These are phyloP conservation scores for Gnathonemus echidnorhynchus DNA, from an alignment of 2,113 vertebrate species.

Conservation along the genomic window DNA sequence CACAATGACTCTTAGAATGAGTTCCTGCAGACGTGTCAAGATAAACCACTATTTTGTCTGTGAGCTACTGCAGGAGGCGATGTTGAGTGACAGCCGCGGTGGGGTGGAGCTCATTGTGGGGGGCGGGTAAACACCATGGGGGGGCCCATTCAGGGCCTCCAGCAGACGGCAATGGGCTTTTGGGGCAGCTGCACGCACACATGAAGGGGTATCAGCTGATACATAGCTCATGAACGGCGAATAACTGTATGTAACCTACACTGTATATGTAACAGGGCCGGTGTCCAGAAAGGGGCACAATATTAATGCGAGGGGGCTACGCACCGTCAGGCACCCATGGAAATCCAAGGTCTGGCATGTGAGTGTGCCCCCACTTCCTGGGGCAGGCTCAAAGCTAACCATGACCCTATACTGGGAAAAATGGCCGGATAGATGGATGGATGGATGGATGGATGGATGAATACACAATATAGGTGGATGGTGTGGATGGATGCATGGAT, in stretches of 20 bases:
- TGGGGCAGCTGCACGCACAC: not conserved
- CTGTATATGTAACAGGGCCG: not conserved
- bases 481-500: not conserved
- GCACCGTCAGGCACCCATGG: not conserved
- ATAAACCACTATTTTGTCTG: not conserved
- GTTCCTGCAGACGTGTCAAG: not conserved
- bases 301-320: not conserved
- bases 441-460: not conserved
- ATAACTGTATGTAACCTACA: not conserved
- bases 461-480: not conserved
- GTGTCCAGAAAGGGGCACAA: not conserved
- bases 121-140: not conserved
- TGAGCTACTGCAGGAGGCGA: not conserved
- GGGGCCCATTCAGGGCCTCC: not conserved
- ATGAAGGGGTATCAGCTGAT: not conserved
- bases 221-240: not conserved
- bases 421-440: not conserved
- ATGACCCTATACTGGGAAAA: not conserved
- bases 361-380: not conserved
- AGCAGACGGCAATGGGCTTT: not conserved
- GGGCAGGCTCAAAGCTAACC: not conserved
- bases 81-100: not conserved
- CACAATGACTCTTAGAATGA: not conserved
- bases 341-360: too few relatives aligned
- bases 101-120: not conserved